Conservation (phyloP, 2,888 invertebrate species). For the Caenorhabditis doughertyi region DNA sequence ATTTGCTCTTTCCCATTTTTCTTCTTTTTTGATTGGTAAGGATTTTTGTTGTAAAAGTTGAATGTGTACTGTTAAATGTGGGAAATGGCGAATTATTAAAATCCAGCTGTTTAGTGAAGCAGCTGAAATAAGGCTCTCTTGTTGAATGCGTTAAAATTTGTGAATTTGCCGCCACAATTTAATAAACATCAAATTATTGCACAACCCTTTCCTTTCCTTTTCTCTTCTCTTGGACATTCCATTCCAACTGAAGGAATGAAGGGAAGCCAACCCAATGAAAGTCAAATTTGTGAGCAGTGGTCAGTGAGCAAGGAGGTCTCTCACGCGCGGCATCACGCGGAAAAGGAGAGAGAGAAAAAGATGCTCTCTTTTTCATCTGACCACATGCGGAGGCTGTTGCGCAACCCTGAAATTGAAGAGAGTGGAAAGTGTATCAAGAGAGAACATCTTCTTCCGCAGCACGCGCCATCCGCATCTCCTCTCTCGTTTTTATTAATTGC, state of each 20-base stretch:
- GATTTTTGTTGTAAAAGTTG: background rate
- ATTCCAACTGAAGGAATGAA: conserved; percentile 7
- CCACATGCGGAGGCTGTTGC: conserved; percentile 49
- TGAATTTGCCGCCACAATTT: conserved; percentile 54
- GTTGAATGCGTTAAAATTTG: conserved; percentile 35
- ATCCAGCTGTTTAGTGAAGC: conserved; percentile 22
- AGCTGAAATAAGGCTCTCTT: conserved; percentile 29
- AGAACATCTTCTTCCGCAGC: conserved; percentile 5
- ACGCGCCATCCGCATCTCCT: conserved; percentile 15
- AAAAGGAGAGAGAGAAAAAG: too few species aligned
- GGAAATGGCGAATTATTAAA: conserved; percentile 15
- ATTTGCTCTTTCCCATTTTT: background rate
- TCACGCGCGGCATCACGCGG: conserved; percentile 55
- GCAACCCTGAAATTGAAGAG: conserved; percentile 37
- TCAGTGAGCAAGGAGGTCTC: conserved; percentile 29
- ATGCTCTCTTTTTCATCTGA: conserved; percentile 4
- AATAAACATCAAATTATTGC: conserved; percentile 65
- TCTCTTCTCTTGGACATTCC: conserved; percentile 6
- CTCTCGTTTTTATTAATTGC: conserved; percentile 58
- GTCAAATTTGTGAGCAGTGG: conserved; percentile 47
- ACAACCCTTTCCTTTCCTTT: conserved; percentile 20
- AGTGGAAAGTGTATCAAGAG: conserved; percentile 23
- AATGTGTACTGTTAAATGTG: conserved; percentile 3
- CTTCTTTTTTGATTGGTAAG: background rate
- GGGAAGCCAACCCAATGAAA: conserved; percentile 21